Evolutionary conservation across 2,797 vertebrate genomes (phyloP), one percentile per base, ranked within the genome.

Genomic region (Enteromius treurensis): DNA sequence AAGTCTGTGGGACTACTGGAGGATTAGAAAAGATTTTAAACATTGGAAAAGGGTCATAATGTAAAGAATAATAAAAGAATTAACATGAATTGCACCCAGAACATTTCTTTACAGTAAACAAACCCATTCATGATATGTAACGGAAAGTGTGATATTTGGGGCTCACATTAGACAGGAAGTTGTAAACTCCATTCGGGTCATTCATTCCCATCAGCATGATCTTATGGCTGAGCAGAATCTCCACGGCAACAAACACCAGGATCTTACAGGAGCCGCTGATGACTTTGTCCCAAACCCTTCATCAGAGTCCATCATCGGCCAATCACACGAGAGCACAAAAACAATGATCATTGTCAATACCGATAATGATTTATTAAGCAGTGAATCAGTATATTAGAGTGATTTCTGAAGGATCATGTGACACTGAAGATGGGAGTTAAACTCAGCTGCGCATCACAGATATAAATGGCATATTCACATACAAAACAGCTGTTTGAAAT

Each of bases 241-340:
- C 98, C 91, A 99, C 80, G 47, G 97, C 97, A 77, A 99, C 96
- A 77, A 99, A 99, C 80, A 97, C 96, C 9, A 99, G 92, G 90
- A 99, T 97, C 93, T 99, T 99, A 92, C 98, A 99, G 86, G 98
- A 99, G 81, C 98, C 98, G 45, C 98, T 99, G 86, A 99, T 95
- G 87, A 99, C 96, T 91, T 99, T 99, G 93, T 99, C 98, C 98
- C 98, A 99, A 81, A 99, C 96, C 90, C 98, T 99, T 70, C 3
- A 65, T 26, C 37, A 26, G 17, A 34, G 62, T 51, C 17, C 32
- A 14, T 8, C 60, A 9, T 15, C 55, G 19, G 23, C 76, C 76
- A 62, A 62, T 78, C 40, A 75, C 13, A 42, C 15, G 1, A 65
- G 15, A 21, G 65, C 26, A 32, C 26, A 34, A 40, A 29, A 5